These are phyloP conservation scores for Echeneis naucrates DNA, from an alignment of 2,797 vertebrate genomes.

Conservation along the genomic window DNA sequence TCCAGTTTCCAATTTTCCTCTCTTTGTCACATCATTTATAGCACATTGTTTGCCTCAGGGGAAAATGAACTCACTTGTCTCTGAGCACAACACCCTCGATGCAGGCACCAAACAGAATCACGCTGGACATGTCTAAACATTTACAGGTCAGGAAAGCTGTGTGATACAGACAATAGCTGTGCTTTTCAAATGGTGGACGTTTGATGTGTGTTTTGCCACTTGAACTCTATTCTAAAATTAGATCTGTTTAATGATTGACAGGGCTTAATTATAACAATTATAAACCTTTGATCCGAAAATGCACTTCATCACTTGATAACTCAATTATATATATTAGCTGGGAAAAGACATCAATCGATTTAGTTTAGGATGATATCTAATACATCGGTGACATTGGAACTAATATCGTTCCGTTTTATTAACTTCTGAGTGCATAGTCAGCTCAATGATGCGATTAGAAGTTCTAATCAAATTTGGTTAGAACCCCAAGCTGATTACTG, in stretches of 20 bases:
- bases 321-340: conserved; percentile 24
- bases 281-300: conserved; percentile 29
- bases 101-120: conserved; percentile 95
- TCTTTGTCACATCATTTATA: not conserved
- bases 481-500: conserved; percentile 63
- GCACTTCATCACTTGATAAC: conserved; percentile 44
- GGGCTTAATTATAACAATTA: conserved; percentile 19
- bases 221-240: not conserved
- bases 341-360: conserved; percentile 46
- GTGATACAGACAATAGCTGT: not conserved
- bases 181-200: not conserved
- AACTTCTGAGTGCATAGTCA: conserved; percentile 61
- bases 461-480: conserved; percentile 67
- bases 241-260: not conserved
- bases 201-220: not conserved
- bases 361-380: conserved; percentile 54
- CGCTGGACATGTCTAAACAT: conserved; percentile 89
- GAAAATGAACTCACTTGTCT: conserved; percentile 90
- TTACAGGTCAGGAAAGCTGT: conserved; percentile 70
- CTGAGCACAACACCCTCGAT: conserved; percentile 94
- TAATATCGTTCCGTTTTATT: conserved; percentile 69
- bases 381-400: conserved; percentile 55
- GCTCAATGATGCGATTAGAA: conserved; percentile 66
- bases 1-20: not conserved
- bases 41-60: not conserved